A percentile compares a stretch with the other conserved stretches of the same genome.
phyloP scores from a whole-genome alignment of 2,888 invertebrate genomes.

The Drosophila colorata region DNA sequence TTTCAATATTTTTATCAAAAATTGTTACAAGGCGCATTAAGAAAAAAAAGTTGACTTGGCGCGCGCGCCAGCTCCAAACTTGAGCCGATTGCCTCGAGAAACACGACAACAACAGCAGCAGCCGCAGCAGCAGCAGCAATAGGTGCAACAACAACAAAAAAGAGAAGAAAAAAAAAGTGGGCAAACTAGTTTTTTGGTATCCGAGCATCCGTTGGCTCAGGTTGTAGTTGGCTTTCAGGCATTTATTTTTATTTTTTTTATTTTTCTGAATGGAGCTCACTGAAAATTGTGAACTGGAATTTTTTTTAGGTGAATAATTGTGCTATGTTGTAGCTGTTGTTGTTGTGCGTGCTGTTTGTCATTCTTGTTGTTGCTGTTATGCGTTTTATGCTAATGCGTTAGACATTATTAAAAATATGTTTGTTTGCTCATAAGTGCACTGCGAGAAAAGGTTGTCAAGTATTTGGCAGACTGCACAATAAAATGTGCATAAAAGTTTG shows the following conservation, averaged over 20 bases:
- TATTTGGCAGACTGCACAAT: neutral
- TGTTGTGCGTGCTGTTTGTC: slow-evolving; percentile 36
- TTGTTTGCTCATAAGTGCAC: slow-evolving; percentile 41
- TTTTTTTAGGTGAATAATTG: slow-evolving; percentile 70
- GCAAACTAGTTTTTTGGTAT: slow-evolving; percentile 82
- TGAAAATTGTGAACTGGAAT: slow-evolving; percentile 67
- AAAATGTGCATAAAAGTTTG: neutral
- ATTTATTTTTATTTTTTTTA: slow-evolving; percentile 65
- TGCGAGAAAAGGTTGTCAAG: slow-evolving; percentile 17
- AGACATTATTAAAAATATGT: slow-evolving; percentile 54
- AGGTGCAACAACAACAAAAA: slow-evolving; percentile 42
- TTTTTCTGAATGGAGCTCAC: slow-evolving; percentile 72
- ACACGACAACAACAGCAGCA: slow-evolving; percentile 33
- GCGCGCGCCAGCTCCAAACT: slow-evolving; percentile 68
- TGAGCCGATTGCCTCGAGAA: slow-evolving; percentile 60
- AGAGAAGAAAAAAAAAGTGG: slow-evolving; percentile 68
- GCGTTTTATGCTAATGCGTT: slow-evolving; percentile 54
- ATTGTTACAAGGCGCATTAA: slow-evolving; percentile 46
- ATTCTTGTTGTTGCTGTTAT: slow-evolving; percentile 43
- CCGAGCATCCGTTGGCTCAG: slow-evolving; percentile 79
- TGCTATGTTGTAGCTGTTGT: slow-evolving; percentile 49
- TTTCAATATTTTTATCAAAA: slow-evolving; percentile 29
- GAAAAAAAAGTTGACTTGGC: slow-evolving; percentile 69
- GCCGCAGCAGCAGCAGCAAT: slow-evolving; percentile 36
- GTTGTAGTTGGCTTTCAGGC: slow-evolving; percentile 61